Evolutionary conservation across 2,797 vertebrate genomes (phyloP).

Genomic region (Huso huso): DNA sequence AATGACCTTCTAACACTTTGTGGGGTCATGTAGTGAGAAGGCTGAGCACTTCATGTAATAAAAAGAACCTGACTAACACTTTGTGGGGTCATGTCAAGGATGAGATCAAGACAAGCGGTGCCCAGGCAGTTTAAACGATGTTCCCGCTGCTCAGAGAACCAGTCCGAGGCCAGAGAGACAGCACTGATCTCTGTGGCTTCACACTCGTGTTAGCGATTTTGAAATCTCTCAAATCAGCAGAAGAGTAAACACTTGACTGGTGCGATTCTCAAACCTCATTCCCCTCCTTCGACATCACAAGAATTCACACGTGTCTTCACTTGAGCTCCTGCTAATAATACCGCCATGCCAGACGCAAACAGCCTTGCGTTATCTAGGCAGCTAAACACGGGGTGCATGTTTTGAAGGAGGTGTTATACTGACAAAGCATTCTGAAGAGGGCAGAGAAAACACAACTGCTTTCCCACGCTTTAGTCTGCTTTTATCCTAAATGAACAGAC

Average conservation of each 20-base stretch:
- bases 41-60: no score
- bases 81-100: no score
- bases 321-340: conserved; percentile 1
- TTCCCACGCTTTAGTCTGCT: neutral
- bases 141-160: no score
- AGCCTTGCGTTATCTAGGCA: neutral
- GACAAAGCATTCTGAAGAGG: neutral
- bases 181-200: neutral
- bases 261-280: no score
- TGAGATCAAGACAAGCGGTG: no score
- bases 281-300: no score
- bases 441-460: neutral
- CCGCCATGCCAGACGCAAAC: neutral
- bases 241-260: no score
- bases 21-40: no score
- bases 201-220: neutral
- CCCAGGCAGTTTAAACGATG: no score
- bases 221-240: neutral
- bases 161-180: no score
- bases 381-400: neutral
- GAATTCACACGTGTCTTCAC: neutral
- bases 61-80: no score
- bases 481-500: neutral
- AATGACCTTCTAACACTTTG: no score
- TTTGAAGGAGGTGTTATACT: neutral